Percentiles rank a stretch among this genome's conserved stretches.
These are phyloP conservation scores for Rhinophrynus dorsalis DNA, from an alignment of 2,797 vertebrate genomes.

Conservation along the genomic window DNA sequence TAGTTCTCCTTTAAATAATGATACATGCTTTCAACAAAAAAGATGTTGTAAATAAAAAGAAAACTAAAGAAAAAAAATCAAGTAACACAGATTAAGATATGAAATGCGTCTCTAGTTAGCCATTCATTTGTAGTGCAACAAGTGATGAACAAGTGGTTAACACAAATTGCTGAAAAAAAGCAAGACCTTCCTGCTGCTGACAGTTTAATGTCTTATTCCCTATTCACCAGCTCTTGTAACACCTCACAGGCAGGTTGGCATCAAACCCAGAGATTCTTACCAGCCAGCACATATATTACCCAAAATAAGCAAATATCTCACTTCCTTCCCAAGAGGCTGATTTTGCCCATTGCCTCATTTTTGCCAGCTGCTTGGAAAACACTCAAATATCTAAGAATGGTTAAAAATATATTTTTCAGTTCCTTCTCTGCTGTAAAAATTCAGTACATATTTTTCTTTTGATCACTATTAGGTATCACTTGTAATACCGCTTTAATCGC, in stretches of 20 bases:
- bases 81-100: too few species aligned
- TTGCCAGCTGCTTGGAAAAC: slow-evolving; percentile 21
- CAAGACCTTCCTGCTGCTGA: neutral
- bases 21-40: too few species aligned
- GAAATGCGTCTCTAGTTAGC: too few species aligned
- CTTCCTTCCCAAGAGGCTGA: neutral
- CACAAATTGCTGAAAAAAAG: too few species aligned
- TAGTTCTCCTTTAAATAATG: too few species aligned
- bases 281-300: neutral
- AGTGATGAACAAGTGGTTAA: too few species aligned
- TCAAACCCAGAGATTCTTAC: neutral
- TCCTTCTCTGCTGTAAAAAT: neutral
- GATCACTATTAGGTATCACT: too few species aligned
- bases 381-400: neutral
- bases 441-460: neutral
- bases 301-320: slow-evolving; percentile 21
- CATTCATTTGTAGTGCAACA: too few species aligned
- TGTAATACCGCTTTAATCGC: too few species aligned
- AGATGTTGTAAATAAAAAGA: too few species aligned
- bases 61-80: too few species aligned
- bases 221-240: slow-evolving; percentile 11
- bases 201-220: slow-evolving; percentile 8
- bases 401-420: neutral
- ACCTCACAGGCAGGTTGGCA: slow-evolving; percentile 2
- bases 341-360: slow-evolving; percentile 19